These are phyloP conservation scores for Glyptemys insculpta DNA, from an alignment of 2,797 vertebrate genomes.

Conservation along the genomic window DNA sequence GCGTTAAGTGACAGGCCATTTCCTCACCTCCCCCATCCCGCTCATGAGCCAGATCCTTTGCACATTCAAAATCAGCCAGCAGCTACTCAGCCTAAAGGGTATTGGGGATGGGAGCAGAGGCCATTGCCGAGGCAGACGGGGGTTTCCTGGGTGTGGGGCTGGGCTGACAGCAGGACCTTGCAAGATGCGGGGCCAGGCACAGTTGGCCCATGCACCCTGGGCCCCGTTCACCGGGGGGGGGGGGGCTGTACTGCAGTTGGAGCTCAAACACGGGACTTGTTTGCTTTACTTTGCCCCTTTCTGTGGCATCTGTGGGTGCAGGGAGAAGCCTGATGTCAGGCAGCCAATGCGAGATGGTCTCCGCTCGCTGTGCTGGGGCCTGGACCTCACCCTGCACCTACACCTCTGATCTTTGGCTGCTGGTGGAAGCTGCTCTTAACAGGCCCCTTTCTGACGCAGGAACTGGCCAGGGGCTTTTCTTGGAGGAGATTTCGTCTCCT, in stretches of 20 bases:
- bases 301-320: not conserved
- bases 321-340: not conserved
- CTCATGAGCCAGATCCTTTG: not conserved
- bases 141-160: not conserved
- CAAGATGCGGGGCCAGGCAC: not conserved
- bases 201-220: not conserved
- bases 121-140: not conserved
- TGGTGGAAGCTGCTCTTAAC: too few relatives aligned
- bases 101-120: not conserved
- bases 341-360: too few relatives aligned
- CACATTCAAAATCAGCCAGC: not conserved
- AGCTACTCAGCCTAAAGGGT: not conserved
- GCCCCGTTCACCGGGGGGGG: too few relatives aligned
- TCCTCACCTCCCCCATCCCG: fast-evolving
- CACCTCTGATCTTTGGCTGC: too few relatives aligned
- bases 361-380: too few relatives aligned
- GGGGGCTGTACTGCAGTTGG: not conserved
- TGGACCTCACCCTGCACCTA: not conserved
- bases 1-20: not conserved
- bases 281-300: not conserved
- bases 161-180: not conserved
- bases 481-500: too few relatives aligned
- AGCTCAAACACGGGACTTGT: too few relatives aligned
- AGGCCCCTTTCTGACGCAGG: too few relatives aligned
- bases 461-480: too few relatives aligned